phyloP scores from a whole-genome alignment of 1,140 invertebrate genomes.

The Archivesica marissinica region DNA sequence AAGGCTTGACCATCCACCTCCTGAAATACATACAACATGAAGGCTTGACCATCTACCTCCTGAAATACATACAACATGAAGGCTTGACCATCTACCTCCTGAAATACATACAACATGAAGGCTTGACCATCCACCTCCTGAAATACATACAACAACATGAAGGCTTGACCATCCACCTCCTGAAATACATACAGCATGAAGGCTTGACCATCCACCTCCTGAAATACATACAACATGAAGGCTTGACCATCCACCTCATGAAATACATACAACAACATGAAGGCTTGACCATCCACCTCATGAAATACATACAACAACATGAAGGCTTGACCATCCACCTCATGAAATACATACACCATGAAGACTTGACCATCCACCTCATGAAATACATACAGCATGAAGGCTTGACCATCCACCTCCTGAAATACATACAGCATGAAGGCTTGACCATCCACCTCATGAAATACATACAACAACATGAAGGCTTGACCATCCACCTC shows the following conservation, averaged over 20 bases:
- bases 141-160: slow-evolving; percentile 90
- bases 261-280: slow-evolving; percentile 37
- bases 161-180: slow-evolving; percentile 91
- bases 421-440: slow-evolving; percentile 72
- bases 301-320: too few relatives aligned
- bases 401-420: slow-evolving; percentile 91
- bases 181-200: slow-evolving; percentile 72
- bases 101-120: slow-evolving; percentile 42
- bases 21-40: slow-evolving; percentile 76
- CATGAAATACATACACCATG: slow-evolving; percentile 82
- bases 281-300: slow-evolving; percentile 89
- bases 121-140: slow-evolving; percentile 90
- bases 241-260: slow-evolving; percentile 92
- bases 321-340: slow-evolving; percentile 91
- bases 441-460: slow-evolving; percentile 90
- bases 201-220: slow-evolving; percentile 90
- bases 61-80: slow-evolving; percentile 89
- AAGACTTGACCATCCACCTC: slow-evolving; percentile 89
- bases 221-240: slow-evolving; percentile 89
- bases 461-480: slow-evolving; percentile 88
- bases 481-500: slow-evolving; percentile 92
- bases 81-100: slow-evolving; percentile 91
- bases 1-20: slow-evolving; percentile 92
- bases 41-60: slow-evolving; percentile 89
- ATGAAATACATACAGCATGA: too few relatives aligned